Percentiles rank a stretch among this genome's conserved stretches.
These are phyloP conservation scores for Anguilla anguilla DNA, from an alignment of 2,797 vertebrate species.

Conservation along the genomic window DNA sequence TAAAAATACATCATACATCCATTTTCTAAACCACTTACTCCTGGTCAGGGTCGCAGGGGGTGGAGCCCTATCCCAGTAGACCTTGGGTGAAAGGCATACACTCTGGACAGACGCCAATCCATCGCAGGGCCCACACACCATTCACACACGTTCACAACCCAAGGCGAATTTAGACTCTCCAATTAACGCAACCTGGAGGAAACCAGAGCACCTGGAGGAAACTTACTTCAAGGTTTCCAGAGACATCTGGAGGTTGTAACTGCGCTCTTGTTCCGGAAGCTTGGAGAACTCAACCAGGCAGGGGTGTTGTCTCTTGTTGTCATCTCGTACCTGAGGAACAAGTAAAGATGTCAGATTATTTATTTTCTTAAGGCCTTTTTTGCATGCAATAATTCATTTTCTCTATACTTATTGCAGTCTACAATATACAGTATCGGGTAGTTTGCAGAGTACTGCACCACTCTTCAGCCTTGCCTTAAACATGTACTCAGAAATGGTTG, in stretches of 20 bases:
- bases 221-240: constrained; percentile 92
- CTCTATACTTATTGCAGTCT: background rate
- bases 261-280: constrained; percentile 91
- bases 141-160: too few relatives aligned
- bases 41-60: too few relatives aligned
- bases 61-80: too few relatives aligned
- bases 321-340: constrained; percentile 84
- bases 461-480: background rate
- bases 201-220: too few relatives aligned
- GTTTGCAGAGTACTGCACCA: background rate
- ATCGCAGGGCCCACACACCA: too few relatives aligned
- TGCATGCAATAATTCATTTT: background rate
- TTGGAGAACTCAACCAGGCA: constrained; percentile 93
- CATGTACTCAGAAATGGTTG: background rate
- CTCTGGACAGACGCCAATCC: too few relatives aligned
- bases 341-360: background rate
- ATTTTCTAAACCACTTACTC: background rate
- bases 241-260: constrained; percentile 96
- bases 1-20: background rate
- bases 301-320: constrained; percentile 92
- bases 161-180: too few relatives aligned
- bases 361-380: background rate
- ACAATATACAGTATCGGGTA: background rate
- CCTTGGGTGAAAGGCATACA: too few relatives aligned
- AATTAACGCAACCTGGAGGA: too few relatives aligned